phyloP scores from a whole-genome alignment of 2,797 vertebrate genomes.

The Intellagama lesueurii region DNA sequence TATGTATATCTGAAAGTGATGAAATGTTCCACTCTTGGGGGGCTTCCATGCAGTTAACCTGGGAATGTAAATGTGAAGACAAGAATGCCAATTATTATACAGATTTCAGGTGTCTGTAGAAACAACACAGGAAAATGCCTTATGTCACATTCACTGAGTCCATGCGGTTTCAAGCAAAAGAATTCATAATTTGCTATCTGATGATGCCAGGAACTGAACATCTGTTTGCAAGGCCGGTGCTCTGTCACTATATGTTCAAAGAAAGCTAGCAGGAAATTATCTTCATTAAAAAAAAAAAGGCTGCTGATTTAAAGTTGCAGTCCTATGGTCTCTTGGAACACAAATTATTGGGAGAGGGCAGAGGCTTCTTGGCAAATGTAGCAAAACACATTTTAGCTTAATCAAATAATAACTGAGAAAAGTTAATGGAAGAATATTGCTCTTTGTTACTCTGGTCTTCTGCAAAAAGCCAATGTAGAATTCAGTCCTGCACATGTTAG shows the following conservation, averaged over 20 bases:
- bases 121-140: neutral
- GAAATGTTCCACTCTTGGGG: neutral
- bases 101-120: neutral
- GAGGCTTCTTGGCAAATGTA: neutral
- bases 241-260: neutral
- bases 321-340: neutral
- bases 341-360: neutral
- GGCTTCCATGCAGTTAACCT: neutral
- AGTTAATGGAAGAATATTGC: neutral
- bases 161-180: neutral
- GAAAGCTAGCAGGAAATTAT: too few species aligned
- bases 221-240: neutral
- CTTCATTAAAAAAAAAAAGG: neutral
- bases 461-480: neutral
- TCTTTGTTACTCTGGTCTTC: neutral
- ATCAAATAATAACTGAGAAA: slow-evolving; percentile 31
- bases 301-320: neutral
- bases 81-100: neutral
- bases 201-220: neutral
- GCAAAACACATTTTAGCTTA: slow-evolving; percentile 23
- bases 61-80: neutral
- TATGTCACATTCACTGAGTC: neutral
- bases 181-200: neutral
- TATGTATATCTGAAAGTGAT: neutral
- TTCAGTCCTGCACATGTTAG: neutral